These are phyloP conservation scores for Chymomyza procnemis DNA, from an alignment of 2,888 invertebrate species.

Conservation along the genomic window DNA sequence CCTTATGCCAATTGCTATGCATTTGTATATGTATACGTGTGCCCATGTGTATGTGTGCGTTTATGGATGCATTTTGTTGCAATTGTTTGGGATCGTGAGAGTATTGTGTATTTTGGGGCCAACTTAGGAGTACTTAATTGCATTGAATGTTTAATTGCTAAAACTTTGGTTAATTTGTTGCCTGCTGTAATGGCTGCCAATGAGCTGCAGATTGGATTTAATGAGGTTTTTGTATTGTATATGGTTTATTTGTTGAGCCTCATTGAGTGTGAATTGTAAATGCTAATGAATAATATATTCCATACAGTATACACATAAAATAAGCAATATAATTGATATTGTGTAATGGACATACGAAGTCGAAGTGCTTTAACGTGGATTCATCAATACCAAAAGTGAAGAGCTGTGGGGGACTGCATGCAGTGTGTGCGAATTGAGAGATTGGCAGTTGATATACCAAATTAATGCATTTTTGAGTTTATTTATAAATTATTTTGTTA, in stretches of 20 bases:
- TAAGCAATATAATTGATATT: not conserved
- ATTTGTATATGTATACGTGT: conserved; percentile 20
- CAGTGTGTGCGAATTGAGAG: too few species aligned
- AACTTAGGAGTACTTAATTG: not conserved
- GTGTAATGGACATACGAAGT: not conserved
- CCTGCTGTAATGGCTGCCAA: not conserved
- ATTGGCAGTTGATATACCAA: too few species aligned
- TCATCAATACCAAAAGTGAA: too few species aligned
- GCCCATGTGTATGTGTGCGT: not conserved
- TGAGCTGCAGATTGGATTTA: not conserved
- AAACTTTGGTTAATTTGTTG: conserved; percentile 1
- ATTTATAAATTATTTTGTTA: too few species aligned
- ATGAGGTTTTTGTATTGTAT: not conserved
- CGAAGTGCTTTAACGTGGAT: not conserved
- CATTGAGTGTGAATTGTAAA: not conserved
- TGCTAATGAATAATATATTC: not conserved
- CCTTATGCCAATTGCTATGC: conserved; percentile 52
- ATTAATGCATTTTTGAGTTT: too few species aligned
- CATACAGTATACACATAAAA: not conserved
- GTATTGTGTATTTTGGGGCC: not conserved
- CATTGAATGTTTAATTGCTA: not conserved
- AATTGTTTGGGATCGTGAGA: not conserved
- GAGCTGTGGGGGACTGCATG: too few species aligned
- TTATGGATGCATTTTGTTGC: not conserved
- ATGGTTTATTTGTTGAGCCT: not conserved